Evolutionary conservation across 1,140 invertebrate species (phyloP), one percentile per base, ranked within the genome.

Genomic region (Drosophila simulans): DNA sequence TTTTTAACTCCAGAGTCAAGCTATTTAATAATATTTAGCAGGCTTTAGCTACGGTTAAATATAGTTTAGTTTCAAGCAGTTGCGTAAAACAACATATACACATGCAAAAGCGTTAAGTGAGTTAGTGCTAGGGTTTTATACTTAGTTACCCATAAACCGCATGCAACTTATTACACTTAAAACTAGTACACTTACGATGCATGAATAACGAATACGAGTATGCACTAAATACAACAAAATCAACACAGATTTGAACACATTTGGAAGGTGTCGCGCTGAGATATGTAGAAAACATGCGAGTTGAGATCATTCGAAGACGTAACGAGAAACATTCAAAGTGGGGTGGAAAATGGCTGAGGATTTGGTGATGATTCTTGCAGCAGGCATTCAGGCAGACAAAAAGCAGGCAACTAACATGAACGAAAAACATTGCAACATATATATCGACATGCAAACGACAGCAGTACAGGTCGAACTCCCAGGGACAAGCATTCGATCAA

Each of bases 371-470:
- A 78, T 43, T 58, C 63, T 82, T 82, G 68, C 69, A 78, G 79
- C 69, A 82, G 83, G 82, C 78, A 80, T 64, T 60, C 68, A 86
- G 77, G 82, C 77, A 78, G 76, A 74, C 52, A 56, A 53, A 27
- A 84, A 74, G 83, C 83, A 86, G 83, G 83, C 83, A 88, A 88
- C 84, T 86, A 86, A 68, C 54, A 84, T 85, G 55, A 85, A 62
- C 72, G 55, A 64, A 51, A 52, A 53, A 76, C 59, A 73, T 74
- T 74, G 71, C 51, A 75, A 77, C 56, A 54, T 11, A 62, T 11
- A 62, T 20, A 52, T 52, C 40, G 74, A 45, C 74, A 77, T 77
- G 74, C 74, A 77, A 42, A 62, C 51, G 46, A 56, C 40, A 51
- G 54, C 54, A 39, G 37, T 48, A 65, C 11, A 40, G 31, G 27